Percentiles rank a stretch among this genome's conserved stretches.
phyloP scores from a whole-genome alignment of 1,140 invertebrate genomes.

The Cheumatopsyche charites region DNA sequence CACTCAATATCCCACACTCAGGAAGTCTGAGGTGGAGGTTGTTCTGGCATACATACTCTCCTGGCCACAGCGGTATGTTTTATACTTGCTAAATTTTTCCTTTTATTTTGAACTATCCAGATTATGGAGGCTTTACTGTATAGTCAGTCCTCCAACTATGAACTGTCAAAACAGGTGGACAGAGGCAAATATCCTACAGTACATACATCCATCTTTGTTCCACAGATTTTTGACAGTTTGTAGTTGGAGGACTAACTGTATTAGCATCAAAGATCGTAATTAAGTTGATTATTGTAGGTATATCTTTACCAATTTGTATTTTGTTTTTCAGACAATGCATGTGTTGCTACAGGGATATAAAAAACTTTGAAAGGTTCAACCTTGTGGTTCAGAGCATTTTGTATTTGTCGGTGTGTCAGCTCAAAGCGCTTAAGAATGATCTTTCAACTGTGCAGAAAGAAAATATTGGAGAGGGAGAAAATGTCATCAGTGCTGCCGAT shows the following conservation, averaged over 20 bases:
- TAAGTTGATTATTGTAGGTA: too few relatives aligned
- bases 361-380: constrained; percentile 89
- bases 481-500: constrained; percentile 44
- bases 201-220: too few relatives aligned
- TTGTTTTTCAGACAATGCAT: constrained; percentile 80
- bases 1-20: constrained; percentile 65
- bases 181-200: too few relatives aligned
- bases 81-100: too few relatives aligned
- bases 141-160: too few relatives aligned
- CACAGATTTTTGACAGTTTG: too few relatives aligned
- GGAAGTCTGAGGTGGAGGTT: constrained; percentile 69
- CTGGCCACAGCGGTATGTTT: constrained; percentile 72
- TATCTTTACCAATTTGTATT: too few relatives aligned
- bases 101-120: too few relatives aligned
- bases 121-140: too few relatives aligned
- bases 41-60: constrained; percentile 71
- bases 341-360: constrained; percentile 88
- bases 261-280: too few relatives aligned
- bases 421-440: constrained; percentile 73
- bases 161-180: too few relatives aligned
- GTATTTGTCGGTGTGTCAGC: constrained; percentile 72
- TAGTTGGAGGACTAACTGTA: too few relatives aligned
- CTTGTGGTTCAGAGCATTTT: constrained; percentile 83
- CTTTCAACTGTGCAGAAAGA: constrained; percentile 50
- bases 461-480: constrained; percentile 23